These are phyloP conservation scores for Numida meleagris DNA, from an alignment of 2,113 vertebrate genomes.

Conservation along the genomic window DNA sequence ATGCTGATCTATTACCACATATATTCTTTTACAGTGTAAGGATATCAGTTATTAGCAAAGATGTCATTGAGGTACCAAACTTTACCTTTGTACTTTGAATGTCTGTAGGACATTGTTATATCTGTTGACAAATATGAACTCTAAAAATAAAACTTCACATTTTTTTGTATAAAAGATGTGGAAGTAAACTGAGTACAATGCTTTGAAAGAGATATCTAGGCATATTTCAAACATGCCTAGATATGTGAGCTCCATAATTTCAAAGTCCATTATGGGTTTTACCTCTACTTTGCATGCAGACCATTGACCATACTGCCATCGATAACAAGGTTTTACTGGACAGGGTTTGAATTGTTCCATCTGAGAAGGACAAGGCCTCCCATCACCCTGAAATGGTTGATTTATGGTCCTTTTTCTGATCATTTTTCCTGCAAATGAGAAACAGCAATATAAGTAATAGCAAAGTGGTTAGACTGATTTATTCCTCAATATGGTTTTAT, in stretches of 20 bases:
- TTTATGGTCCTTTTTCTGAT: slow-evolving; percentile 86
- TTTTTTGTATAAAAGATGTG: not conserved
- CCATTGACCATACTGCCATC: slow-evolving; percentile 93
- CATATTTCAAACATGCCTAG: not conserved
- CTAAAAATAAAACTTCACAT: not conserved
- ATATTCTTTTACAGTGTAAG: not conserved
- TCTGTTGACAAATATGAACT: not conserved
- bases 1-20: not conserved
- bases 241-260: not conserved
- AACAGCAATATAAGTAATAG: not conserved
- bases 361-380: slow-evolving; percentile 89
- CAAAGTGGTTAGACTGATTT: not conserved
- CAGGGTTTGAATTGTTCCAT: slow-evolving; percentile 96
- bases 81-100: not conserved
- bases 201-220: not conserved
- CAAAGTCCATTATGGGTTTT: not conserved
- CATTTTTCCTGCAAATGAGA: slow-evolving; percentile 88
- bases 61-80: not conserved
- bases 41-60: not conserved
- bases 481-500: not conserved
- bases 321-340: slow-evolving; percentile 93
- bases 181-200: not conserved
- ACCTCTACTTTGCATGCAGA: slow-evolving; percentile 95
- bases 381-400: slow-evolving; percentile 93
- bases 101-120: not conserved